Percentiles rank a stretch among this genome's conserved stretches.
Evolutionary conservation across 2,888 invertebrate genomes (phyloP).

Genomic region (Zygaena filipendulae): DNA sequence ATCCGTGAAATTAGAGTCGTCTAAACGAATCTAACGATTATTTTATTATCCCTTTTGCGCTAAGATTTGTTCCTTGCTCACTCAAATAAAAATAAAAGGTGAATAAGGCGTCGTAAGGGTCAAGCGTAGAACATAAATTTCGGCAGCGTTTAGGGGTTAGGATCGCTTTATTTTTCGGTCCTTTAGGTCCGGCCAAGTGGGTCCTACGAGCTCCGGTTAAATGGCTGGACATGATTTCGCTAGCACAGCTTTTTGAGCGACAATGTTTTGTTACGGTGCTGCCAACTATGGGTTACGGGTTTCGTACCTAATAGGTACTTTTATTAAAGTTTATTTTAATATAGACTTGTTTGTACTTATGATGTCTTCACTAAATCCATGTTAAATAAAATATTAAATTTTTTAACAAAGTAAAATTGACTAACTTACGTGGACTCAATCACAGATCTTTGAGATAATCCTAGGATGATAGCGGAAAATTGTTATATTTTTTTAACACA

Average conservation of each 20-base stretch:
- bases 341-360: no score
- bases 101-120: constrained; percentile 60
- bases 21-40: constrained; percentile 70
- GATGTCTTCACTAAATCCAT: no score
- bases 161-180: constrained; percentile 58
- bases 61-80: constrained; percentile 70
- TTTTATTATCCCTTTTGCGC: constrained; percentile 68
- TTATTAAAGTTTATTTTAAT: no score
- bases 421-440: no score
- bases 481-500: no score
- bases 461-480: no score
- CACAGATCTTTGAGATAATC: no score
- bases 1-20: constrained; percentile 67
- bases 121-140: constrained; percentile 57
- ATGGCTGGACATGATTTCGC: constrained; percentile 16
- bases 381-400: no score
- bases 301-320: no score
- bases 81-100: constrained; percentile 69
- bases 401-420: no score
- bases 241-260: constrained; percentile 7
- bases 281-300: no score
- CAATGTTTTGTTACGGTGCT: constrained; percentile 1
- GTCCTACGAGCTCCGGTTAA: constrained; percentile 16
- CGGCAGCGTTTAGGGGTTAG: constrained; percentile 47
- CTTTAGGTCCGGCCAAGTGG: constrained; percentile 42